phyloP scores from a whole-genome alignment of 1,140 invertebrate species.

The Drosophila busckii region DNA sequence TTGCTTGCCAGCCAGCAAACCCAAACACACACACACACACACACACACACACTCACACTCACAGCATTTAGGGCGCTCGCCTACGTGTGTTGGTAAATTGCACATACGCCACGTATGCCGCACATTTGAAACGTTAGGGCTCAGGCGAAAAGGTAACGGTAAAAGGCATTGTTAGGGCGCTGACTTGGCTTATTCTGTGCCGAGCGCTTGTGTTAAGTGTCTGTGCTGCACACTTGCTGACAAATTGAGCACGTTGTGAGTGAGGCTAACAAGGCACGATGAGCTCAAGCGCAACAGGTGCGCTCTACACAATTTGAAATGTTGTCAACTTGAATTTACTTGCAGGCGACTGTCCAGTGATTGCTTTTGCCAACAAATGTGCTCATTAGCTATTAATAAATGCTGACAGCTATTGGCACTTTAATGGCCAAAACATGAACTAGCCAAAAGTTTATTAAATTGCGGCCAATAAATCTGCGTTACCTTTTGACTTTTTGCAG shows the following conservation, averaged over 20 bases:
- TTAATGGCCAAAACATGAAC: slow-evolving; percentile 60
- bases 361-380: too few relatives aligned
- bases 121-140: slow-evolving; percentile 18
- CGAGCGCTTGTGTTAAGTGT: slow-evolving; percentile 26
- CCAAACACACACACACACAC: slow-evolving; percentile 1
- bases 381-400: slow-evolving; percentile 40
- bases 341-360: too few relatives aligned
- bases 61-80: slow-evolving; percentile 49
- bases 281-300: too few relatives aligned
- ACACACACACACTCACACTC: neutral
- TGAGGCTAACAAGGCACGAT: too few relatives aligned
- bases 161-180: slow-evolving; percentile 23
- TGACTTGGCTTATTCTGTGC: slow-evolving; percentile 21
- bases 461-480: slow-evolving; percentile 54
- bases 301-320: too few relatives aligned
- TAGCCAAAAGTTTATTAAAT: slow-evolving; percentile 58
- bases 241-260: slow-evolving; percentile 41
- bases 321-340: too few relatives aligned
- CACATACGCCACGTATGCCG: slow-evolving; percentile 60
- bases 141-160: neutral
- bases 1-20: slow-evolving; percentile 31
- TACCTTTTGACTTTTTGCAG: slow-evolving; percentile 62
- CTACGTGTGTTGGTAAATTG: slow-evolving; percentile 71
- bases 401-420: slow-evolving; percentile 14
- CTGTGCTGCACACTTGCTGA: slow-evolving; percentile 33